These are phyloP conservation scores for Drosophila greeni DNA, from an alignment of 2,888 invertebrate species.

Conservation along the genomic window DNA sequence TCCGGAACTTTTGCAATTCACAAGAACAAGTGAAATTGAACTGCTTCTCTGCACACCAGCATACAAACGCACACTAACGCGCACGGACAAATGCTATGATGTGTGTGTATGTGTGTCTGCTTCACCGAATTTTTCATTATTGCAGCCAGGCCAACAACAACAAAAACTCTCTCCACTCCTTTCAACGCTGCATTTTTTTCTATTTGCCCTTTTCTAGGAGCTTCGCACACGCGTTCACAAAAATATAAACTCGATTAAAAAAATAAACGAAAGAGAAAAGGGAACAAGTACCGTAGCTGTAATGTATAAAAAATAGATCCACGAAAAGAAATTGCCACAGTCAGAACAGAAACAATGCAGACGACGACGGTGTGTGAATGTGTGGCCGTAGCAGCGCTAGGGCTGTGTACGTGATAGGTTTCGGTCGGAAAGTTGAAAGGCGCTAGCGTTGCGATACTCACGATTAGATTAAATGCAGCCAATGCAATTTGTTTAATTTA, in stretches of 20 bases:
- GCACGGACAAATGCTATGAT: constrained; percentile 15
- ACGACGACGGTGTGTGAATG: constrained; percentile 30
- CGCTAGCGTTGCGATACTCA: constrained; percentile 25
- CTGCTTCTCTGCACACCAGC: constrained; percentile 20
- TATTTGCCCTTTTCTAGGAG: not conserved
- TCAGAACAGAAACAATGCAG: constrained; percentile 52
- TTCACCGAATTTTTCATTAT: constrained; percentile 48
- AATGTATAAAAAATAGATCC: constrained; percentile 29
- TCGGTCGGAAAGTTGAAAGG: constrained; percentile 21
- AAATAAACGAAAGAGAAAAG: not conserved
- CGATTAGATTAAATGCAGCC: constrained; percentile 37
- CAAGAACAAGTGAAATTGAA: constrained; percentile 33
- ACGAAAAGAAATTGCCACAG: constrained; percentile 51
- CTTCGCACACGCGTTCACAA: constrained; percentile 1
- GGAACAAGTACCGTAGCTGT: constrained; percentile 42
- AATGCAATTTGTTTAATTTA: constrained; percentile 54
- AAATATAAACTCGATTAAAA: not conserved
- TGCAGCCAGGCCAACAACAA: constrained; percentile 40
- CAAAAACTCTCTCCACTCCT: constrained; percentile 31
- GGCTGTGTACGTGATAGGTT: constrained; percentile 23
- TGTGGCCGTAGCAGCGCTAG: constrained; percentile 16
- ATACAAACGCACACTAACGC: constrained; percentile 14
- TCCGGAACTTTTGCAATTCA: constrained; percentile 19
- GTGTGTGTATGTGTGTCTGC: constrained; percentile 28
- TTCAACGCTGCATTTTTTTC: constrained; percentile 21